Evolutionary conservation across 2,113 vertebrate genomes (phyloP).

Genomic region (Paralichthys olivaceus): DNA sequence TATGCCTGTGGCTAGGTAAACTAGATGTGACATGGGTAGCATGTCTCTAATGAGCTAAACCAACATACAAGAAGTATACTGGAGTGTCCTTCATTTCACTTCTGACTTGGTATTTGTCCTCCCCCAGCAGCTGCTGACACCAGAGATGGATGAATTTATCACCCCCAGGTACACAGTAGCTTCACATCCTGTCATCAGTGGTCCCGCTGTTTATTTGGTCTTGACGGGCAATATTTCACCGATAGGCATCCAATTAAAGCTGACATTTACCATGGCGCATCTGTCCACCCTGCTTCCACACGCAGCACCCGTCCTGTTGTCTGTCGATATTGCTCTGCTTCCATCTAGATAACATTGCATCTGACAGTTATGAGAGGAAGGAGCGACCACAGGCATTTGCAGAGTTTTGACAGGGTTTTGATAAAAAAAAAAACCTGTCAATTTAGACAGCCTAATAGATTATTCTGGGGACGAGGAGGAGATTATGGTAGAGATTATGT

Average conservation of each 20-base stretch:
- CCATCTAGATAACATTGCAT: slow-evolving; percentile 41
- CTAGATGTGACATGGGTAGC: slow-evolving; percentile 12
- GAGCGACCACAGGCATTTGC: slow-evolving; percentile 42
- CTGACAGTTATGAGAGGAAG: slow-evolving; percentile 50
- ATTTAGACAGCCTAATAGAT: slow-evolving; percentile 45
- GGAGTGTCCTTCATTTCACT: slow-evolving; percentile 50
- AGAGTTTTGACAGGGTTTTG: slow-evolving; percentile 33
- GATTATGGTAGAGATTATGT: slow-evolving; percentile 55
- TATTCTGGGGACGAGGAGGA: slow-evolving; percentile 34
- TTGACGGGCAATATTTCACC: slow-evolving; percentile 56
- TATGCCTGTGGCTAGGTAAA: slow-evolving; percentile 16
- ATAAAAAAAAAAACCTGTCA: slow-evolving; percentile 48
- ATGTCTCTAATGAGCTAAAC: slow-evolving; percentile 32
- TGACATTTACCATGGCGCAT: slow-evolving; percentile 70
- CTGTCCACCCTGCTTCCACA: slow-evolving; percentile 43
- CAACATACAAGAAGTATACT: slow-evolving; percentile 41
- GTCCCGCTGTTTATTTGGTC: slow-evolving; percentile 55
- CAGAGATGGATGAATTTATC: slow-evolving; percentile 44
- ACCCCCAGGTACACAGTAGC: slow-evolving; percentile 40
- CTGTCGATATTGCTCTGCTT: slow-evolving; percentile 48
- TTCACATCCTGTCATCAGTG: slow-evolving; percentile 51
- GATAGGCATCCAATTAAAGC: slow-evolving; percentile 69
- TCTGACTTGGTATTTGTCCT: slow-evolving; percentile 44
- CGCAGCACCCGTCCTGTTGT: slow-evolving; percentile 27
- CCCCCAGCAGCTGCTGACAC: slow-evolving; percentile 52